These are phyloP conservation scores for Epinephelus awoara DNA, from an alignment of 2,797 vertebrate genomes.

Conservation along the genomic window DNA sequence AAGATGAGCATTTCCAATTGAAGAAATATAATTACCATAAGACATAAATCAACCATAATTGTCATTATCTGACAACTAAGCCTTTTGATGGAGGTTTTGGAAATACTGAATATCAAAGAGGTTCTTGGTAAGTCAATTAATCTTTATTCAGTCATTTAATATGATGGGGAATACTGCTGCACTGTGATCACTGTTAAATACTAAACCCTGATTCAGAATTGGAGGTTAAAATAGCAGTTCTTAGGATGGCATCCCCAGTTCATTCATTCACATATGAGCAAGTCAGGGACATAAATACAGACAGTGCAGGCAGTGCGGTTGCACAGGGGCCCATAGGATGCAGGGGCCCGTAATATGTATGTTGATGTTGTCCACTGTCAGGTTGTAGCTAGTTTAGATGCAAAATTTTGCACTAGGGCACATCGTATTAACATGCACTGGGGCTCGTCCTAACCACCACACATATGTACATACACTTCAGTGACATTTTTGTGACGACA, in stretches of 20 bases:
- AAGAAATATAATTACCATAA: slow-evolving; percentile 8
- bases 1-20: slow-evolving; percentile 15
- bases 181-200: not conserved
- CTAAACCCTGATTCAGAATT: not conserved
- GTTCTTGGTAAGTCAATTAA: not conserved
- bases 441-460: too few relatives aligned
- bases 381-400: too few relatives aligned
- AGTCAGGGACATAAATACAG: too few relatives aligned
- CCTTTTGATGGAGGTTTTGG: slow-evolving; percentile 10
- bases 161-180: not conserved
- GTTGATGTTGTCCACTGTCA: too few relatives aligned
- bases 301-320: too few relatives aligned
- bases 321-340: too few relatives aligned
- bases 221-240: not conserved
- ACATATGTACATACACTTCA: too few relatives aligned
- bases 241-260: too few relatives aligned
- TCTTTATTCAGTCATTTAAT: slow-evolving; percentile 11
- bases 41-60: slow-evolving; percentile 9
- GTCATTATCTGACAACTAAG: not conserved
- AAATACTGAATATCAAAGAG: slow-evolving; percentile 5
- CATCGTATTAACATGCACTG: too few relatives aligned
- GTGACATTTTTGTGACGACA: too few relatives aligned
- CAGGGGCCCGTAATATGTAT: too few relatives aligned
- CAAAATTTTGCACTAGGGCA: too few relatives aligned
- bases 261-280: not conserved